These are phyloP conservation scores for Ectobius pallidus DNA, from an alignment of 2,888 invertebrate genomes.

Conservation along the genomic window DNA sequence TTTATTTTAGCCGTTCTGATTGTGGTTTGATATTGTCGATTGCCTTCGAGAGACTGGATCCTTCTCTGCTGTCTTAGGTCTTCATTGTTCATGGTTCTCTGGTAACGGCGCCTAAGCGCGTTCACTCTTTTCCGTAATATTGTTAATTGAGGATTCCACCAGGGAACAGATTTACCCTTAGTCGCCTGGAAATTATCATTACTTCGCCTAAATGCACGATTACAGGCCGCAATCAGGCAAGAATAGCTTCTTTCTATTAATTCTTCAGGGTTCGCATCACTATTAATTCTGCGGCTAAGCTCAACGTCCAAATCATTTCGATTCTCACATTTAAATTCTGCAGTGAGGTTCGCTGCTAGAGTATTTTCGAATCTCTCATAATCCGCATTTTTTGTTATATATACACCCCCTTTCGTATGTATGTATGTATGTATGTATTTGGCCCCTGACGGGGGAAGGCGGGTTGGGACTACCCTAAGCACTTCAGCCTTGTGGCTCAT, in stretches of 20 bases:
- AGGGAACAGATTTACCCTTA: not conserved
- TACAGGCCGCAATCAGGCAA: not conserved
- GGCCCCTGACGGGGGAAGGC: too few species aligned
- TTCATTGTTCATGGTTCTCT: not conserved
- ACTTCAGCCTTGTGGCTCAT: too few species aligned
- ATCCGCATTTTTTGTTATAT: not conserved
- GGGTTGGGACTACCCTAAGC: too few species aligned
- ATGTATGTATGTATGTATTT: too few species aligned
- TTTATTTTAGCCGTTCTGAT: not conserved
- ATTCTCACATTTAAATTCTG: not conserved
- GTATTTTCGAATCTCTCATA: not conserved
- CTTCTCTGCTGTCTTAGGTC: not conserved
- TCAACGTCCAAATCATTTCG: not conserved
- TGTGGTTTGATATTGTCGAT: not conserved
- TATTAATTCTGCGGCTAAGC: not conserved
- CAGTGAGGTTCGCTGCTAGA: not conserved
- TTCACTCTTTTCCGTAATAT: not conserved
- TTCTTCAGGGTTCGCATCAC: not conserved
- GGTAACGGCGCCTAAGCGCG: not conserved
- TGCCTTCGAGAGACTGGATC: not conserved
- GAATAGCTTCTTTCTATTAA: not conserved
- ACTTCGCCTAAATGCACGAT: not conserved
- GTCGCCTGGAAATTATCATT: not conserved
- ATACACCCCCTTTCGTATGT: not conserved
- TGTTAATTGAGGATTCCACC: not conserved